Percentiles rank a stretch among this genome's conserved stretches.
Conservation (phyloP, 2,888 invertebrate genomes). For the Megalurothrips usitatus region DNA sequence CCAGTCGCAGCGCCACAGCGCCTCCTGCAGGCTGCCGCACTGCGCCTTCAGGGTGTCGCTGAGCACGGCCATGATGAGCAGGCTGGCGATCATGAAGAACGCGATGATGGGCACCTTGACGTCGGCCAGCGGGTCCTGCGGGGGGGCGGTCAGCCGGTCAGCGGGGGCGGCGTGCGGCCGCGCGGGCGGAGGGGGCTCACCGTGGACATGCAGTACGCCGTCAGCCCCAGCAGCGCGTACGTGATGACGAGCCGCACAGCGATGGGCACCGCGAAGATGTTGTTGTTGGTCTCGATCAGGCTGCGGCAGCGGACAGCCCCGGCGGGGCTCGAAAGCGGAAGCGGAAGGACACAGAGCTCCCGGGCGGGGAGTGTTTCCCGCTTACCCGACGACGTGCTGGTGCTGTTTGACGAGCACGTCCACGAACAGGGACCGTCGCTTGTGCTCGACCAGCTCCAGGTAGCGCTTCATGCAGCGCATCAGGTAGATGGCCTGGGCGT, state of each 20-base stretch:
- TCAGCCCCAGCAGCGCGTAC: neutral
- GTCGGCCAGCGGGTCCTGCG: neutral
- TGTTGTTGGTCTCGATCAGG: neutral
- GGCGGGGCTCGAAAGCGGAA: too few relatives aligned
- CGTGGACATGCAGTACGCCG: slow-evolving; percentile 13
- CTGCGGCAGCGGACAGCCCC: neutral
- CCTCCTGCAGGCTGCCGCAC: neutral
- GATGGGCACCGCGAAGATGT: slow-evolving; percentile 14
- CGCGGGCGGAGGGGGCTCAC: neutral
- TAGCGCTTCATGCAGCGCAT: slow-evolving; percentile 3
- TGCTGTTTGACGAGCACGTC: neutral
- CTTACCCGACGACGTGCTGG: neutral
- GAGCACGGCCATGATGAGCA: neutral
- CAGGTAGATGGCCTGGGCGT: neutral
- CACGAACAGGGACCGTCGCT: neutral
- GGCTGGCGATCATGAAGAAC: neutral
- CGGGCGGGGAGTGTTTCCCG: neutral
- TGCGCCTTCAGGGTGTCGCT: neutral
- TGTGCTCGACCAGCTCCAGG: neutral
- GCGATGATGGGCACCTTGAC: slow-evolving; percentile 24
- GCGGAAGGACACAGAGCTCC: too few relatives aligned
- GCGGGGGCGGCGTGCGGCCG: too few relatives aligned
- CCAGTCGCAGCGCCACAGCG: neutral
- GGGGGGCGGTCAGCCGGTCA: neutral
- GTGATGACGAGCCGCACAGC: neutral